Evolutionary conservation across 2,797 vertebrate species (phyloP), one percentile per base, ranked within the genome.

Genomic region (Tokudaia tokunoshimensis): DNA sequence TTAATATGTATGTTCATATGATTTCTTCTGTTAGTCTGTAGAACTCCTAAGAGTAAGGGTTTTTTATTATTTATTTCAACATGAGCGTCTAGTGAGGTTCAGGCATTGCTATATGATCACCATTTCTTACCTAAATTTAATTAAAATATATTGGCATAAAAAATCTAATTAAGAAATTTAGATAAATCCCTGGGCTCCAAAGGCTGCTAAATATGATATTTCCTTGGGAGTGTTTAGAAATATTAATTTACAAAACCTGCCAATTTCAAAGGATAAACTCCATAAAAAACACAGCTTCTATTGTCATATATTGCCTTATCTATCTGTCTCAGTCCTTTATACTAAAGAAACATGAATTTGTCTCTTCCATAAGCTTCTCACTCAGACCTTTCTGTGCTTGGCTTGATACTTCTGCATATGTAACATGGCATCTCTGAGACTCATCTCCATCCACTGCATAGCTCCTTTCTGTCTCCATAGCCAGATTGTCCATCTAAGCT

Each of bases 1-100:
- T 81, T 76, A 47, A 41, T 89, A 41, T 41, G 41, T 41, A 41
- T n/a, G 34, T 70, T 84, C 87, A n/a, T 6, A 82, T 82, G 13
- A 14, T 91, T 92, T 96, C 75, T 65, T 90, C 34, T 65, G n/a
- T 83, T 91, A 92, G 55, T 85, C 26, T 91, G 4, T 50, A 19
- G 41, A 20, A 88, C 47, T 52, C 29, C 4, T 94, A 14, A 81
- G 37, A 84, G 0, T 1, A 65, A 5, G 34, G 13, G 85, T 19
- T 84, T 72, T 63, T 1, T 92, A 15, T 29, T 92, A 52, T 67
- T 92, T 82, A 92, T 67, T 92, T 41, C 44, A 52, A 84, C 3
- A 89, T 9, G 29, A 59, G 24, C 81, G 12, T 24, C 52, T 55
- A 44, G 11, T 34, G 83, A 12, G 52, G 34, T 85, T 6, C 17